Percentiles rank a stretch among this genome's conserved stretches.
Conservation (phyloP, 1,140 invertebrate species). For the Drosophila ogumai region DNA sequence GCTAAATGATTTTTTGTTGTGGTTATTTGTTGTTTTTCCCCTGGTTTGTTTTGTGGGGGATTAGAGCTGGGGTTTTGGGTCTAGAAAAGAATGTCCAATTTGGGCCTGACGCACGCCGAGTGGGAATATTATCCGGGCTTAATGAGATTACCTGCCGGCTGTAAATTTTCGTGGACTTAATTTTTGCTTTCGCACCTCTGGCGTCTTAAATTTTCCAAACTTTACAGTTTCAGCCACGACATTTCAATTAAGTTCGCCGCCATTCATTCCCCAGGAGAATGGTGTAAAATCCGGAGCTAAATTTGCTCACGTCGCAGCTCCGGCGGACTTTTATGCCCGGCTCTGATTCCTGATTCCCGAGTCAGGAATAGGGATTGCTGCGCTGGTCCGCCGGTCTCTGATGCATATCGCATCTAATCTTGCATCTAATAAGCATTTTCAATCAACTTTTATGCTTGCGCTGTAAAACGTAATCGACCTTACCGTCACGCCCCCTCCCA, state of each 20-base stretch:
- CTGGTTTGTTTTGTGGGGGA: constrained; percentile 3
- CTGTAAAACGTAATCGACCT: constrained; percentile 84
- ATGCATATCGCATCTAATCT: constrained; percentile 83
- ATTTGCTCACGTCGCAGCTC: constrained; percentile 76
- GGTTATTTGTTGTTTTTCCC: constrained; percentile 32
- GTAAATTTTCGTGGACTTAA: constrained; percentile 67
- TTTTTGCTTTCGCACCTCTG: constrained; percentile 58
- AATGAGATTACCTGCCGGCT: constrained; percentile 75
- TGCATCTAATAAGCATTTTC: constrained; percentile 85
- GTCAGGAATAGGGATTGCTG: constrained; percentile 48
- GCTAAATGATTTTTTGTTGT: constrained; percentile 36
- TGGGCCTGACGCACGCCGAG: constrained; percentile 50
- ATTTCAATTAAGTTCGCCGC: constrained; percentile 75
- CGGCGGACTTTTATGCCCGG: constrained; percentile 68
- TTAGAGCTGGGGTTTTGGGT: constrained; percentile 15
- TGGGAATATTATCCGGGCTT: constrained; percentile 69
- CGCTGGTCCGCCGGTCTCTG: constrained; percentile 37
- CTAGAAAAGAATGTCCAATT: constrained; percentile 65
- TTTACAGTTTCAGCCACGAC: constrained; percentile 67
- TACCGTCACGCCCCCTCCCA: constrained; percentile 46
- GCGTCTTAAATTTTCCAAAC: constrained; percentile 42
- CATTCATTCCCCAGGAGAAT: constrained; percentile 1
- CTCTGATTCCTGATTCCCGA: constrained; percentile 62
- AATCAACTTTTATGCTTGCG: constrained; percentile 84
- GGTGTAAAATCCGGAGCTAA: constrained; percentile 50